Percentiles rank a stretch among this genome's conserved stretches.
These are phyloP conservation scores for Chamaetylas fuelleborni DNA, from an alignment of 2,113 vertebrate species.

Conservation along the genomic window DNA sequence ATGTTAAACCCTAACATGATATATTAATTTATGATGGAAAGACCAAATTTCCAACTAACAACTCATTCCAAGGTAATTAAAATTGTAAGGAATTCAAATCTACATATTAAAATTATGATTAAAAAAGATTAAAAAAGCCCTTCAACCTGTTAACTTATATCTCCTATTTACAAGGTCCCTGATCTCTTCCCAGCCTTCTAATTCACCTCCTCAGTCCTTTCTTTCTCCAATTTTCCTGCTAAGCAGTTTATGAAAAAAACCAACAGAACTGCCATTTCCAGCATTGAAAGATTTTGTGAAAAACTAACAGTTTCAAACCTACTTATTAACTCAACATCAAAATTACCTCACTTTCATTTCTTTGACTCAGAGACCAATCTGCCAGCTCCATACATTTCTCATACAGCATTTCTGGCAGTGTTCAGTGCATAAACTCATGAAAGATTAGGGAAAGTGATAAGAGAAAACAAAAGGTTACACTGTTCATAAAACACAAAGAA, in stretches of 20 bases:
- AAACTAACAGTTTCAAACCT: background rate
- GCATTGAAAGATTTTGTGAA: background rate
- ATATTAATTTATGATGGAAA: background rate
- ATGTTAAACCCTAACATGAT: background rate
- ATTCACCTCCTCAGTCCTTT: background rate
- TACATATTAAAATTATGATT: background rate
- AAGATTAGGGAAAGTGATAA: background rate
- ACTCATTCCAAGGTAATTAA: background rate
- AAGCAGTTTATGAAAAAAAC: background rate
- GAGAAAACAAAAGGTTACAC: background rate
- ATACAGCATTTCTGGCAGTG: background rate
- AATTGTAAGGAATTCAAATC: background rate
- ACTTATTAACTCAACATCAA: background rate
- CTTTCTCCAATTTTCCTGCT: background rate
- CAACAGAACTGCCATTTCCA: background rate
- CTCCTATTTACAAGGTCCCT: background rate
- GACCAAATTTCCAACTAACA: background rate
- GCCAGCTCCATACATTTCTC: background rate
- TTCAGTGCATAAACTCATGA: background rate
- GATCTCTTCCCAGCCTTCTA: background rate
- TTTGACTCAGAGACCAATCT: background rate
- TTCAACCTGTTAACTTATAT: background rate
- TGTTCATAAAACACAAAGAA: background rate
- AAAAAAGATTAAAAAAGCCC: background rate
- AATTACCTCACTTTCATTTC: background rate